A percentile compares a stretch with the other conserved stretches of the same genome.
phyloP scores from a whole-genome alignment of 2,797 vertebrate genomes.

The Myiothlypis chrysogaster region DNA sequence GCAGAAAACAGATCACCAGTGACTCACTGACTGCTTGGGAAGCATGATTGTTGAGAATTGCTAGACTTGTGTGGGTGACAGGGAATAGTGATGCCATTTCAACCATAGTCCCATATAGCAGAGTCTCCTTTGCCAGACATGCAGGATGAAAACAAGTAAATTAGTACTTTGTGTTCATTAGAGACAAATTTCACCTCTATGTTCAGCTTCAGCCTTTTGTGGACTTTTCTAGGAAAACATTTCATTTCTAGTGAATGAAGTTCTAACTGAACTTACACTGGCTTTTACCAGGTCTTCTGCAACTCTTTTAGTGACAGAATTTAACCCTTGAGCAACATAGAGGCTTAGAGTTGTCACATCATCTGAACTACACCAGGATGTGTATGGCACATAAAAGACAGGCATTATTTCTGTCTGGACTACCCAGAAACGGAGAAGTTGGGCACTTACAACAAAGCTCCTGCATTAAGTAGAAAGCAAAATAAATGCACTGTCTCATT shows the following conservation, averaged over 20 bases:
- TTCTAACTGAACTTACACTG: background rate
- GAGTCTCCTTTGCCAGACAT: background rate
- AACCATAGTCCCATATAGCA: background rate
- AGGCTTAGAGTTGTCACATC: background rate
- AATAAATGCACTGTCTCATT: background rate
- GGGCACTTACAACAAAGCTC: background rate
- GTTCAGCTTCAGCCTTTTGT: background rate
- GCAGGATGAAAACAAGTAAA: background rate
- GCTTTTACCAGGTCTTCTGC: background rate
- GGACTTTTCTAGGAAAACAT: background rate
- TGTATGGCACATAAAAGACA: background rate
- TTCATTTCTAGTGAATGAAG: background rate
- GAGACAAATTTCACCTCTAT: background rate
- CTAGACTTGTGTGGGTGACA: slow-evolving; percentile 51
- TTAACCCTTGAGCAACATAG: background rate
- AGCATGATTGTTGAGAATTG: slow-evolving; percentile 35
- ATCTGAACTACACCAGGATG: background rate
- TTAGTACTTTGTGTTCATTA: background rate
- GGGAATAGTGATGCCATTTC: slow-evolving; percentile 2
- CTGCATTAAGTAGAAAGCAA: background rate
- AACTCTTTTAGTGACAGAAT: background rate
- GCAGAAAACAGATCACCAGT: slow-evolving; percentile 54
- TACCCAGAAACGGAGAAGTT: background rate
- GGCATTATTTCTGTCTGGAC: background rate
- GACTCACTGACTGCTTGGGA: slow-evolving; percentile 25